These are phyloP conservation scores for Coregonus ussuriensis DNA, from an alignment of 2,797 vertebrate species.

Conservation along the genomic window DNA sequence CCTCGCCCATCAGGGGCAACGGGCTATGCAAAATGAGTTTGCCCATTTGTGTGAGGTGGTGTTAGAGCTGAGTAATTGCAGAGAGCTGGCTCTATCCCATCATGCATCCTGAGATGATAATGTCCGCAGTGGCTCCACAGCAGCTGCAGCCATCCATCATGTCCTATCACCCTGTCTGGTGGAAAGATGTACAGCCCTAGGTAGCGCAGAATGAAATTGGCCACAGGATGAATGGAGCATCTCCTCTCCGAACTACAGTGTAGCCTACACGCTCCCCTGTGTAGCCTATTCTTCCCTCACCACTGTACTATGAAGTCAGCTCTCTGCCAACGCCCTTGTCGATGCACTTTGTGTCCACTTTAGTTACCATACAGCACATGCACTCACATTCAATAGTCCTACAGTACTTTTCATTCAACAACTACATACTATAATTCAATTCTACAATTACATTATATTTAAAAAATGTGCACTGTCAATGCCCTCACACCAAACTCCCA, in stretches of 20 bases:
- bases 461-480: background rate
- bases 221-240: background rate
- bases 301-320: too few species aligned
- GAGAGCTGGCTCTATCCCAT: background rate
- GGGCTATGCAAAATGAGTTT: too few species aligned
- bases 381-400: background rate
- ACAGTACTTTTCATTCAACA: background rate
- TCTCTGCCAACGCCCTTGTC: too few species aligned
- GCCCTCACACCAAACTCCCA: background rate
- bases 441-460: too few species aligned
- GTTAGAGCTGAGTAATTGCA: background rate
- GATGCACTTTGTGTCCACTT: background rate
- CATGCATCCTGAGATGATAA: background rate
- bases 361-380: background rate
- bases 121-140: background rate
- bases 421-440: background rate
- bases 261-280: background rate
- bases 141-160: background rate
- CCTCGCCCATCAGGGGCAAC: too few species aligned
- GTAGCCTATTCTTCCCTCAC: too few species aligned
- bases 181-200: background rate
- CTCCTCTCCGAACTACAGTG: background rate
- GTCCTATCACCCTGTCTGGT: background rate
- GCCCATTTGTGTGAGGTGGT: background rate
- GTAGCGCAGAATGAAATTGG: background rate